Evolutionary conservation across 23 tunicate species (phyloP).

Genomic region (Botrylloides violaceus): DNA sequence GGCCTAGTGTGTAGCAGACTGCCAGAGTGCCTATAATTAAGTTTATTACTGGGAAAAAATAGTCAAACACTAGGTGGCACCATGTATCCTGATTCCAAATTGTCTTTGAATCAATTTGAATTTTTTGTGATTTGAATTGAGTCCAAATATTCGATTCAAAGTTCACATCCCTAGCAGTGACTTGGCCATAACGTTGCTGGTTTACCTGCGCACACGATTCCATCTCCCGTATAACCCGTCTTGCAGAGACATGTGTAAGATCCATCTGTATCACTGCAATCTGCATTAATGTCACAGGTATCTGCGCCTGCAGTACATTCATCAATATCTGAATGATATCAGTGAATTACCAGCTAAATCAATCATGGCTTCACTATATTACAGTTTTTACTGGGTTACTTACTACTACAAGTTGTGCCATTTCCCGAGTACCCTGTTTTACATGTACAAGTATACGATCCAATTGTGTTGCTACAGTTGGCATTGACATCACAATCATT

Average conservation of each 20-base stretch:
- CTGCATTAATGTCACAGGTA: constrained; percentile 12
- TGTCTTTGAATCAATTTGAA: too few relatives aligned
- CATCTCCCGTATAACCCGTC: constrained; percentile 32
- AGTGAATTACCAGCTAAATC: not conserved
- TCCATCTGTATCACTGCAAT: constrained; percentile 12
- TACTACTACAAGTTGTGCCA: constrained; percentile 24
- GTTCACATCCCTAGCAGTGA: too few relatives aligned
- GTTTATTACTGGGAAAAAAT: too few relatives aligned
- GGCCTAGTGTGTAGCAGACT: too few relatives aligned
- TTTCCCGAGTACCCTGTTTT: constrained; percentile 34
- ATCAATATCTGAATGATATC: constrained; percentile 22
- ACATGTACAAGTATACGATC: constrained; percentile 23
- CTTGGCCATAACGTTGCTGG: too few relatives aligned
- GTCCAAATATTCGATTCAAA: too few relatives aligned
- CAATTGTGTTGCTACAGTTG: constrained; percentile 3
- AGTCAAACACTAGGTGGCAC: too few relatives aligned
- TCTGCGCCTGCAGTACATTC: constrained; percentile 21
- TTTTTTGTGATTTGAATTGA: too few relatives aligned
- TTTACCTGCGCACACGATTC: not conserved
- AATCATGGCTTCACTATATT: not conserved
- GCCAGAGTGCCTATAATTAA: too few relatives aligned
- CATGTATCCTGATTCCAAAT: too few relatives aligned
- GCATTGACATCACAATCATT: constrained; percentile 21
- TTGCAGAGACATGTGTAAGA: constrained; percentile 22
- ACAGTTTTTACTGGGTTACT: not conserved